These are phyloP conservation scores for Drosophila watanabei DNA, from an alignment of 1,140 invertebrate genomes.

Conservation along the genomic window DNA sequence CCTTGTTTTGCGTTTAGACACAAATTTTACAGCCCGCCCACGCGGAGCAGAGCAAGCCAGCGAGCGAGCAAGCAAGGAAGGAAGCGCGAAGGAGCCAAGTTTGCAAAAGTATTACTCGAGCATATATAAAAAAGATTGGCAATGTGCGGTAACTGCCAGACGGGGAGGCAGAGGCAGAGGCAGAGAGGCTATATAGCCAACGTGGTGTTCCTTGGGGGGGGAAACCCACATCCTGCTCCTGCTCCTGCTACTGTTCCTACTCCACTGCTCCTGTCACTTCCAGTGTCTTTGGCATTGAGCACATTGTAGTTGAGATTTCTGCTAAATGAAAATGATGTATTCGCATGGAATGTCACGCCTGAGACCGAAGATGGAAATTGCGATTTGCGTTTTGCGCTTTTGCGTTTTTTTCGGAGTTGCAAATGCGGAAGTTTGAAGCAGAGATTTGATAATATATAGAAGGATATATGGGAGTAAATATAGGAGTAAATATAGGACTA, in stretches of 20 bases:
- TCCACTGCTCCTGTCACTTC: constrained; percentile 18
- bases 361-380: constrained; percentile 19
- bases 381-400: constrained; percentile 8
- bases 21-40: constrained; percentile 73
- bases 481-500: neutral
- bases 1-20: constrained; percentile 77
- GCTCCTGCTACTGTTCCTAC: neutral
- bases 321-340: constrained; percentile 76
- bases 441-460: neutral
- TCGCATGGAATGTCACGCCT: constrained; percentile 72
- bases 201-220: neutral
- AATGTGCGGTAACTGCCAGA: constrained; percentile 55
- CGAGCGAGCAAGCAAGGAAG: neutral
- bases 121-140: constrained; percentile 69
- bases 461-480: neutral
- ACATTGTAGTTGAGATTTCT: constrained; percentile 81
- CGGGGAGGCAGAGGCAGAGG: constrained; percentile 7
- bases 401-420: neutral
- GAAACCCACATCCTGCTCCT: neutral
- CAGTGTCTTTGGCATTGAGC: constrained; percentile 62
- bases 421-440: neutral
- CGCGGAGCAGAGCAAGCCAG: constrained; percentile 7
- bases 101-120: constrained; percentile 70
- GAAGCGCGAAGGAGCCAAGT: constrained; percentile 38
- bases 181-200: neutral